Conservation (phyloP, 1,140 invertebrate genomes). For the Lasaia peninsularis region DNA sequence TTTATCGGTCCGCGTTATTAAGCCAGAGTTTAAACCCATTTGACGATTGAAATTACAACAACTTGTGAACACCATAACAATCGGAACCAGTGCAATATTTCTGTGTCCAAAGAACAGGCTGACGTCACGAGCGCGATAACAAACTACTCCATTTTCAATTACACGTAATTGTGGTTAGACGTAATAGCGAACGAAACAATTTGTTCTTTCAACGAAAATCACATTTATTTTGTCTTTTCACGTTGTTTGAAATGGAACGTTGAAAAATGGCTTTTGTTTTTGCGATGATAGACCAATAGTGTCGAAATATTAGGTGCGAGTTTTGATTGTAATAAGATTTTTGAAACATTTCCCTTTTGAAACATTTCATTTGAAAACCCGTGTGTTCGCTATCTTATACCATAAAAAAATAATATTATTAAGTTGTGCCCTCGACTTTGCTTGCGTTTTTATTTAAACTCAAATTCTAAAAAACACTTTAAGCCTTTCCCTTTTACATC, state of each 20-base stretch:
- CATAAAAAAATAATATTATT: too few species aligned
- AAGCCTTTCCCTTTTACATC: too few species aligned
- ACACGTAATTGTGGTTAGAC: conserved; percentile 62
- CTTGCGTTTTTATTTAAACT: too few species aligned
- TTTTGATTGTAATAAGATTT: too few species aligned
- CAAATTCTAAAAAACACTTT: too few species aligned
- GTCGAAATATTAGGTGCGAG: too few species aligned
- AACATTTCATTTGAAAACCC: too few species aligned
- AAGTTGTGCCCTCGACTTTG: too few species aligned
- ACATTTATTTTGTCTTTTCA: conserved; percentile 49
- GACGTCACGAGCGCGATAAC: conserved; percentile 51
- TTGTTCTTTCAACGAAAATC: conserved; percentile 51
- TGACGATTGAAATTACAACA: not conserved
- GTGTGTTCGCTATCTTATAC: too few species aligned
- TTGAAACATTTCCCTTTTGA: too few species aligned
- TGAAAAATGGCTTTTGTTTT: conserved; percentile 1
- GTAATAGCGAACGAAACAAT: conserved; percentile 55
- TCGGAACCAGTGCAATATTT: not conserved
- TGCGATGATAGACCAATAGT: not conserved
- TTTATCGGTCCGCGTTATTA: too few species aligned
- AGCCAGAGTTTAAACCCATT: too few species aligned
- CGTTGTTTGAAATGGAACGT: not conserved
- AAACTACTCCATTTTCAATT: conserved; percentile 64
- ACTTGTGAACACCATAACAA: not conserved
- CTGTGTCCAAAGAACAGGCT: conserved; percentile 21